Evolutionary conservation across 1,140 invertebrate genomes (phyloP).

Genomic region (Berghia stephanieae): DNA sequence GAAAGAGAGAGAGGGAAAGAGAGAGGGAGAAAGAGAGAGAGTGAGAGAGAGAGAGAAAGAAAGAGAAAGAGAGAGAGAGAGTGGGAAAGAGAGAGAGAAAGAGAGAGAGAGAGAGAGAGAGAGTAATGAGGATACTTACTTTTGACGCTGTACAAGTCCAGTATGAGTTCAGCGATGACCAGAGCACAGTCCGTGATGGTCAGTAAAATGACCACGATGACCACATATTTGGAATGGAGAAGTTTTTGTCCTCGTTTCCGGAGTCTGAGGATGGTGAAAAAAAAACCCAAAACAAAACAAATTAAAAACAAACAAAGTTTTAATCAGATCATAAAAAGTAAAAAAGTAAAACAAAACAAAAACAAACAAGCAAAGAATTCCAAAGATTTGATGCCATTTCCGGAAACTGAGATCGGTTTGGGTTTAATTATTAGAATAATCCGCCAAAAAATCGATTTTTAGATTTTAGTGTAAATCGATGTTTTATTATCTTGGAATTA

Average conservation of each 20-base stretch:
- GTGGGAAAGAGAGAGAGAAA: neutral
- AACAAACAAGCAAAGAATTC: neutral
- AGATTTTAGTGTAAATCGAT: no score
- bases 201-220: constrained; percentile 55
- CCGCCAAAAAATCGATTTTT: neutral
- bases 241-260: constrained; percentile 55
- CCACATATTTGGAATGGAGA: constrained; percentile 56
- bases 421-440: no score
- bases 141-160: constrained; percentile 61
- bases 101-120: neutral
- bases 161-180: constrained; percentile 58
- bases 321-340: neutral
- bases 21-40: constrained; percentile 30
- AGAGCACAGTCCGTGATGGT: constrained; percentile 59
- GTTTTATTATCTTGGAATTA: no score
- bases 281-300: no score
- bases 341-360: neutral
- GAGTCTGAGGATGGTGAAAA: constrained; percentile 47
- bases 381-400: no score
- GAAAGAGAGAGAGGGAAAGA: neutral
- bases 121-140: constrained; percentile 42
- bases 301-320: constrained; percentile 2
- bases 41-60: constrained; percentile 27
- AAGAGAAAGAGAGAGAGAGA: constrained; percentile 1
- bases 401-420: no score